Evolutionary conservation across 2,888 invertebrate genomes (phyloP).

Genomic region (Cancer borealis): DNA sequence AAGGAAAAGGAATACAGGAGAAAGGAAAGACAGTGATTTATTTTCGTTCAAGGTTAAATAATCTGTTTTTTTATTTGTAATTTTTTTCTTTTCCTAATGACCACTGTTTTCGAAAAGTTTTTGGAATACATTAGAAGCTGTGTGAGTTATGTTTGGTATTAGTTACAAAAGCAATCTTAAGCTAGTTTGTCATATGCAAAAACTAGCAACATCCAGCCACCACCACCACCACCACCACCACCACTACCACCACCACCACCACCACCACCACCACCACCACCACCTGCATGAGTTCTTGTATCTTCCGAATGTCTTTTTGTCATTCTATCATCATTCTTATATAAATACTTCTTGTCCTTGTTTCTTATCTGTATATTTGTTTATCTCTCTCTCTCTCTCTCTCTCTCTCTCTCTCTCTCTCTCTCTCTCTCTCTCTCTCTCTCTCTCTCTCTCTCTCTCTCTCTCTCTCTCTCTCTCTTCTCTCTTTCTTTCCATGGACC

Average conservation of each 20-base stretch:
- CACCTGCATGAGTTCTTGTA: background rate
- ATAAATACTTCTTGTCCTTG: background rate
- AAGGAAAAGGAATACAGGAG: background rate
- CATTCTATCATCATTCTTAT: background rate
- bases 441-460: conserved; percentile 56
- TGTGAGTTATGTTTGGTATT: background rate
- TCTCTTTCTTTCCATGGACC: conserved; percentile 29
- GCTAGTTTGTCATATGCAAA: background rate
- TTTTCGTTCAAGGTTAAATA: background rate
- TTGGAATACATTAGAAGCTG: background rate
- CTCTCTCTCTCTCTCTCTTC: conserved; percentile 44
- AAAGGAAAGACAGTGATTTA: background rate
- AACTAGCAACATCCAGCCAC: background rate
- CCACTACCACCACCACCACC: background rate
- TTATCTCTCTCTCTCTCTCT: conserved; percentile 45
- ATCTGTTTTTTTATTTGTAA: background rate
- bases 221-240: background rate
- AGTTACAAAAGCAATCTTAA: background rate
- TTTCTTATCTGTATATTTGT: background rate
- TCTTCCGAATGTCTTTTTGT: background rate
- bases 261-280: background rate
- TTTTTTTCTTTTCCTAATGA: background rate
- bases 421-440: conserved; percentile 47
- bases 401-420: conserved; percentile 53
- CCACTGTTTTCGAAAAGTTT: background rate